Percentiles rank a stretch among this genome's conserved stretches.
Conservation (phyloP, 2,113 vertebrate species). For the Engraulis encrasicolus region DNA sequence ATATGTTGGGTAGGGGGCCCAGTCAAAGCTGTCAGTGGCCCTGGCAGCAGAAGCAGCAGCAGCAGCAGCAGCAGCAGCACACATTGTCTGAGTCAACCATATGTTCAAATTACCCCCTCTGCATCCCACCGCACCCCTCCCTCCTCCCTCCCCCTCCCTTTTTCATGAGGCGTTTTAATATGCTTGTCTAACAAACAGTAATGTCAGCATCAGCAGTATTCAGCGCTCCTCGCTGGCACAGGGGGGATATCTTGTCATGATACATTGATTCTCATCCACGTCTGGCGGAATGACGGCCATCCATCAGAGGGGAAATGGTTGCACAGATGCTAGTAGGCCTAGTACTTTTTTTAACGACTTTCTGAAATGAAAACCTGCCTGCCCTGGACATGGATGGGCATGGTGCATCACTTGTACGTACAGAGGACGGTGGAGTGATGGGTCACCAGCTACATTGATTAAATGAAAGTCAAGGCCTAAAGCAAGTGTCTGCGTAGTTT, state of each 20-base stretch:
- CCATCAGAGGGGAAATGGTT: not conserved
- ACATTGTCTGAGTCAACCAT: constrained; percentile 10
- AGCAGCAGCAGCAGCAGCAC: not conserved
- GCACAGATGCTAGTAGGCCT: not conserved
- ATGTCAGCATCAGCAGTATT: not conserved
- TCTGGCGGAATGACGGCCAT: not conserved
- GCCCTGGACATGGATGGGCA: not conserved
- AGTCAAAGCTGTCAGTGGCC: too few species aligned
- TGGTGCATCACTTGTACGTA: not conserved
- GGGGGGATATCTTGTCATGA: not conserved
- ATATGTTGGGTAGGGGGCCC: too few species aligned
- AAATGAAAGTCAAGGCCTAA: too few species aligned
- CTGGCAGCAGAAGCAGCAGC: too few species aligned
- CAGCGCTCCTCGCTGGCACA: not conserved
- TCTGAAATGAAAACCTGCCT: too few species aligned
- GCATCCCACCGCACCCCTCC: too few species aligned
- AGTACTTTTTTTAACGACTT: not conserved
- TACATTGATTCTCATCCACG: not conserved
- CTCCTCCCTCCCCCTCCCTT: too few species aligned
- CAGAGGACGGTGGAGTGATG: not conserved
- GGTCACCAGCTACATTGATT: too few species aligned
- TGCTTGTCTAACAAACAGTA: not conserved
- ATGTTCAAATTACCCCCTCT: not conserved
- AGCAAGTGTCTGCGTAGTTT: too few species aligned
- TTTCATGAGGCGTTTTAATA: not conserved